Base-by-base conservation (phyloP, 2,797 vertebrate species). In the Danio kyathit region DNA sequence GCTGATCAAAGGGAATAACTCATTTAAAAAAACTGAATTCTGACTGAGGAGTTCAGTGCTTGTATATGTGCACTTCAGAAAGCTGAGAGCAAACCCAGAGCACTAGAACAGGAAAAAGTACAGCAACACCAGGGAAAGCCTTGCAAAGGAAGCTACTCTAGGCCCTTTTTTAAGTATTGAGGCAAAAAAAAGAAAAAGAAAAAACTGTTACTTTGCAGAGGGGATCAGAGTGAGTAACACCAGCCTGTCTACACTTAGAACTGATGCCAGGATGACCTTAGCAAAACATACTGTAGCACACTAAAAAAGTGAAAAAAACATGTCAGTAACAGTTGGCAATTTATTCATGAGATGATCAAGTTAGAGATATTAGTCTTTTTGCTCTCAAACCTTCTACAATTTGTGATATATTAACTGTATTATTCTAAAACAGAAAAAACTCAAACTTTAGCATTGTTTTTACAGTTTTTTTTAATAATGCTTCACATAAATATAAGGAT, bases 1-100 rank as follows among this genome's bases (percentile, higher is more conserved):
- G 83, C 87, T 86, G 84, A 91, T 91, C 86, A 91, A 91, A 91
- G 86, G 77, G 86, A 92, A 88, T 76, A 16, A 64, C 84, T 90
- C 54, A 85, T 89, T 79, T 85, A 83, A 69, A 79, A 66, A 46
- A 16, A 21, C 38, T 51, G 66, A 71, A 79, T 88, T 82, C 46
- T 75, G 74, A 70, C 64, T 29, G 48, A 71, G 57, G 48, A 73
- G 49, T 64, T 57, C 60, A 46, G 41, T 63, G 56, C 54, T 70
- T 71, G 54, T 70, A 43, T 49, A 61, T 51, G 56, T 71, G 29
- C 66, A 79, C 76, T 79, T 61, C 56, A 79, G 46, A 71, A 52
- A 60, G 9, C 56, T 73, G 29, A 65, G 19, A 64, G 69, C 59
- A 80, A 56, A 46, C 69, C 49, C 66, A 17, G 43, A 56, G 40